Percentiles rank a stretch among this genome's conserved stretches.
phyloP scores from a whole-genome alignment of 2,113 vertebrate species.

The Oncorhynchus clarkii region DNA sequence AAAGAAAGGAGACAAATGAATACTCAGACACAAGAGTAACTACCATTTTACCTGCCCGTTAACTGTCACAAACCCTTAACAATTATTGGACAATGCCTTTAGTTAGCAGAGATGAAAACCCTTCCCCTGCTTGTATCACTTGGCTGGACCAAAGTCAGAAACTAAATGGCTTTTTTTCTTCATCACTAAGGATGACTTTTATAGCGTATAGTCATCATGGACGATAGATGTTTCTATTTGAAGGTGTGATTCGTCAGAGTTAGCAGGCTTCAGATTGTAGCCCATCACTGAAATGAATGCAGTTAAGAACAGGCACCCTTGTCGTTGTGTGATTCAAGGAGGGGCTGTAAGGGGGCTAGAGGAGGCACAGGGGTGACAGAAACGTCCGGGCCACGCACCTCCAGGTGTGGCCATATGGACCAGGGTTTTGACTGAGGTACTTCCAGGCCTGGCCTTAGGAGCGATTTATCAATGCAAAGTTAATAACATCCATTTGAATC shows the following conservation, averaged over 20 bases:
- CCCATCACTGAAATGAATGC: conserved; percentile 56
- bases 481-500: conserved; percentile 99
- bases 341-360: conserved; percentile 57
- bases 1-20: not conserved
- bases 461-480: conserved; percentile 99
- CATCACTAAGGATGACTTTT: conserved; percentile 9
- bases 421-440: conserved; percentile 85
- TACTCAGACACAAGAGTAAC: conserved; percentile 4
- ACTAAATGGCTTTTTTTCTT: conserved; percentile 2
- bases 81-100: conserved; percentile 5
- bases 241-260: conserved; percentile 46
- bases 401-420: conserved; percentile 82
- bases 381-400: conserved; percentile 79
- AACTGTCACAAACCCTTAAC: conserved; percentile 8
- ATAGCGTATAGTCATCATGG: conserved; percentile 26
- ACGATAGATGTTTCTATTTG: conserved; percentile 29
- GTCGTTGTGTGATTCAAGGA: conserved; percentile 62
- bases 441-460: conserved; percentile 82
- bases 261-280: conserved; percentile 53
- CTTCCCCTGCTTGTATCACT: not conserved
- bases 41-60: conserved; percentile 18
- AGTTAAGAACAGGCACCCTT: conserved; percentile 62
- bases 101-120: not conserved
- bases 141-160: conserved; percentile 12
- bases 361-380: conserved; percentile 51